Evolutionary conservation across 1,140 invertebrate genomes (phyloP).

Genomic region (Ceratosolen solmsi): DNA sequence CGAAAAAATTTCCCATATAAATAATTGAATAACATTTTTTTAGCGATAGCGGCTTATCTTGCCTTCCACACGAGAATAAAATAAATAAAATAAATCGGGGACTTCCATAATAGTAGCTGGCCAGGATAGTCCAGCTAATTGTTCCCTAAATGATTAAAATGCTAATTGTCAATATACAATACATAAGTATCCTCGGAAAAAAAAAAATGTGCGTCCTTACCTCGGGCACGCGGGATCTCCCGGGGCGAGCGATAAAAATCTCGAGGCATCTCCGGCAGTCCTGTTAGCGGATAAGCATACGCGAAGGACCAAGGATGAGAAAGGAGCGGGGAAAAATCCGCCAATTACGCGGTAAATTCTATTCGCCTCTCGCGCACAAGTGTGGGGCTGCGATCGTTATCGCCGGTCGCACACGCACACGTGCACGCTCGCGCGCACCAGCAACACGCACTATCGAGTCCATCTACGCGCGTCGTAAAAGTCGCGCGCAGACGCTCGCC

Average conservation of each 20-base stretch:
- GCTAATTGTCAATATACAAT: background rate
- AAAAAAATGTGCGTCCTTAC: background rate
- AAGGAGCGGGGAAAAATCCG: conserved; percentile 11
- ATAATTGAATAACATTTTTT: background rate
- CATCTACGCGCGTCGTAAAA: conserved; percentile 27
- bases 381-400: conserved; percentile 38
- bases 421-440: background rate
- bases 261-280: conserved; percentile 17
- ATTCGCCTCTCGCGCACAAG: background rate
- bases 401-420: conserved; percentile 1
- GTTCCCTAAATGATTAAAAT: background rate
- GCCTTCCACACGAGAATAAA: background rate
- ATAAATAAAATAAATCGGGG: background rate
- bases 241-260: conserved; percentile 29
- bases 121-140: background rate
- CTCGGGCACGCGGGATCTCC: background rate
- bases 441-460: conserved; percentile 36
- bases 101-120: background rate
- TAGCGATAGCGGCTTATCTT: background rate
- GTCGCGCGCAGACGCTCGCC: background rate
- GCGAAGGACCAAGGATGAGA: background rate
- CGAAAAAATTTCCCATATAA: background rate
- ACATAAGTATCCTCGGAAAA: background rate
- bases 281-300: conserved; percentile 27
- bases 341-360: conserved; percentile 50